Evolutionary conservation across 2,888 invertebrate genomes (phyloP), one percentile per base, ranked within the genome.

Genomic region (Sarcophaga caerulescens): DNA sequence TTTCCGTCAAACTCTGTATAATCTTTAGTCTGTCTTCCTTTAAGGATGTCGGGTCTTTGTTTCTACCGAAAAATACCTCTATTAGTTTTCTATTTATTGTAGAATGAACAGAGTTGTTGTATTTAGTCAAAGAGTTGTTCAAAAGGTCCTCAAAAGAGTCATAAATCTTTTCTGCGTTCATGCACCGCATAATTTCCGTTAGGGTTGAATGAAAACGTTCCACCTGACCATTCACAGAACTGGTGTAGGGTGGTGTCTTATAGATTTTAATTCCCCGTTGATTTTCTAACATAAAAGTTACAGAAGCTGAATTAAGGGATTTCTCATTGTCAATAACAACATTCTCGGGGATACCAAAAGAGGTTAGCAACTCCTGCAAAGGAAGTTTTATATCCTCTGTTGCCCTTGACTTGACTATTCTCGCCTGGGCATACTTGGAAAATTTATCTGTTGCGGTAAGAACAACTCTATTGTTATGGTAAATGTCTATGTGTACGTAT

Each of bases 301-400:
- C n/a, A n/a, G n/a, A n/a, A n/a, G n/a, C n/a, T n/a, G n/a, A n/a
- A n/a, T n/a, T n/a, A n/a, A 85, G 23, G 0, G 88, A 81, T 62
- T 80, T 87, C 74, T 89, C 89, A 11, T 86, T 88, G 59, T 89
- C 88, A 25, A 86, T 81, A 5, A 88, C 81, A 4, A 88, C 35
- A 47, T 60, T 11, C 57, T 87, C 69, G 5, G 88, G 88, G 44
- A 83, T 74, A 12, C 85, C 79, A 45, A 84, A 87, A 25, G 66
- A 63, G 8, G 87, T 83, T 8, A 87, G 23, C 0, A 88, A 19
- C 57, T 88, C 73, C 4, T 80, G 25, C 3, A 85, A 44, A 0
- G 87, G 87, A 14, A 44, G 17, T 74, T 62, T 88, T 21, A 44
- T 89, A 85, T 66, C 84, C 77, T 4, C 82, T 35, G 6, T 78